A percentile compares a stretch with the other conserved stretches of the same genome.
Conservation (phyloP, 2,113 vertebrate species). For the Clarias magur region DNA sequence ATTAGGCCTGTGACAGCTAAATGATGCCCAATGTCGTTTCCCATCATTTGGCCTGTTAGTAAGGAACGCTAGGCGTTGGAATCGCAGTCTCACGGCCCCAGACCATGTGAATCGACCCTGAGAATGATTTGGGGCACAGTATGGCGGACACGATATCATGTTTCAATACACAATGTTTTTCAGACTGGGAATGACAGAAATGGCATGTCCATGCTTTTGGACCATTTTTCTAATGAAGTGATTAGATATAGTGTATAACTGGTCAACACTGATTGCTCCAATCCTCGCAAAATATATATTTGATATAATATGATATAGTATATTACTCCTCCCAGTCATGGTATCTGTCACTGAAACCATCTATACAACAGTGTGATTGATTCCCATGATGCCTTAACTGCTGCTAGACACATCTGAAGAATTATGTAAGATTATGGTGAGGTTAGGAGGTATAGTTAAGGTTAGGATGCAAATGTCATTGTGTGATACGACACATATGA, state of each 20-base stretch:
- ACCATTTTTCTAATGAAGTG: neutral
- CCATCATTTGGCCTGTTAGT: conserved; percentile 56
- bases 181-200: neutral
- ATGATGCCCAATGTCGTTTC: conserved; percentile 66
- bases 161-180: neutral
- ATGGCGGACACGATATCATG: conserved; percentile 60
- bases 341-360: conserved; percentile 26
- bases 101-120: conserved; percentile 39
- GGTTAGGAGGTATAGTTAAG: too few relatives aligned
- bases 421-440: too few relatives aligned
- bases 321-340: neutral
- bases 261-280: neutral
- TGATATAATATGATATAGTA: neutral
- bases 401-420: neutral
- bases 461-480: too few relatives aligned
- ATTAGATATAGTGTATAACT: neutral
- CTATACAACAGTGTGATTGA: neutral
- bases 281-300: neutral
- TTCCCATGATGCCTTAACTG: conserved; percentile 22
- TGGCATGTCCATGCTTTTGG: neutral
- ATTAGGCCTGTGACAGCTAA: conserved; percentile 70
- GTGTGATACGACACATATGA: too few relatives aligned
- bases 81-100: conserved; percentile 46
- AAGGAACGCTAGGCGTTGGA: conserved; percentile 45
- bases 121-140: conserved; percentile 49